Base-by-base conservation (phyloP, 2,888 invertebrate species). In the Stomorhina lunata region DNA sequence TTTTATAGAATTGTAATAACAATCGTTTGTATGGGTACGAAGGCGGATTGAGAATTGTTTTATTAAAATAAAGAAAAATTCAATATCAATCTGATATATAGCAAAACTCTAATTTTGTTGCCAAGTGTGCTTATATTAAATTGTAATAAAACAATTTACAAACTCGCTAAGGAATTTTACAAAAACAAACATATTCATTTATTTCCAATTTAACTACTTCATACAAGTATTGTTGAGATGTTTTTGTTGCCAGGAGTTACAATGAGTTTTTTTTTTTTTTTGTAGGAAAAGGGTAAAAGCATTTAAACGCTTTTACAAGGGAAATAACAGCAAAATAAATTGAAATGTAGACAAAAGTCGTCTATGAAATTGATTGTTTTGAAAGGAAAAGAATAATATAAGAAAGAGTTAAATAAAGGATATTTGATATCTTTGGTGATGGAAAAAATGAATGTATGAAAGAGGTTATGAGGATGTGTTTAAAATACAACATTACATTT, bases 351-450 rank as follows among this genome's bases (percentile, higher is more conserved):
- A 55, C 22, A 65, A 71, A 80, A 76, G 40, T 71, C 48, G 59
- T 80, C 59, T 65, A 48, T 22, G 59, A 53, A 76, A 80, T 80
- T 71, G 80, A 75, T 65, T 69, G 69, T 66, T 69, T 53, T 37
- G 45, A 65, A 15, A 50, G 20, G 37, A 17, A 20, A 25, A n/a
- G 5, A 25, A 59, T 27, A 48, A 9, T 9, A 17, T 2, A n/a
- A 15, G n/a, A 25, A 27, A 20, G 10, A 25, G 27, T 20, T 9
- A 12, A 40, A 7, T 37, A 10, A 40, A 15, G 25, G 25, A 61
- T 25, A 37, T 7, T 25, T 25, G 40, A 2, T 12, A 2, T n/a
- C n/a, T n/a, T n/a, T 43, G 25, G 40, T 37, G 9, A 15, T 1
- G 15, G 4, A 2, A 10, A n/a, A n/a, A n/a, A n/a, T n/a, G 10